Evolutionary conservation across 2,797 vertebrate species (phyloP), one percentile per base, ranked within the genome.

Genomic region (Kryptopterus vitreolus): DNA sequence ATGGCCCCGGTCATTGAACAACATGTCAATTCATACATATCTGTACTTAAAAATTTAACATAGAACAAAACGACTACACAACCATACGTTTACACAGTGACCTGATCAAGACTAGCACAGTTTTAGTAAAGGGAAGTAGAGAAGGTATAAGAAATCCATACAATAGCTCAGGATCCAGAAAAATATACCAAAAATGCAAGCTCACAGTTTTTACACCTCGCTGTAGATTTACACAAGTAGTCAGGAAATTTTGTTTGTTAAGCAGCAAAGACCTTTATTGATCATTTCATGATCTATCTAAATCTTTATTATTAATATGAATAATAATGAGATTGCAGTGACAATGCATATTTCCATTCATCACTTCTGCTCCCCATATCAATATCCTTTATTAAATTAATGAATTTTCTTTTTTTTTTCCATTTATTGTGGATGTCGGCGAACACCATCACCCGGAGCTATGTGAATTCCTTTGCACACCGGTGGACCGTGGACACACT

Each of bases 251-350:
- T 31, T 52, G 26, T 70, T 31, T 52, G 24, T 29, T 24, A 16
- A 43, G 10, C 38, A 43, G 38, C 7, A 43, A 43, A 7, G 1
- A 43, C 10, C 38, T 43, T 43, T 43, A 43, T 43, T 10, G 38
- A 43, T 43, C 38, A 7, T 0, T 43, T 7, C 38, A 43, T 43
- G 38, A 43, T n/a, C n/a, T n/a, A n/a, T n/a, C n/a, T n/a, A n/a
- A n/a, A n/a, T n/a, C n/a, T 66, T 66, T 24, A 43, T 43, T 11
- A 46, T 66, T 66, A n/a, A 24, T 31, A 66, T n/a, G 38, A 12
- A 70, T 70, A 70, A 50, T 50, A 52, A 50, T 69, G 11, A 22
- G 2, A 53, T 13, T 71, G 50, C 69, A 31, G 50, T 71, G 69
- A 33, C 20, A 29, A 7, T 52, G 12, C 29, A 53, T 10, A 22